Conservation (phyloP, 2,113 vertebrate genomes). For the Crotalus horridus region DNA sequence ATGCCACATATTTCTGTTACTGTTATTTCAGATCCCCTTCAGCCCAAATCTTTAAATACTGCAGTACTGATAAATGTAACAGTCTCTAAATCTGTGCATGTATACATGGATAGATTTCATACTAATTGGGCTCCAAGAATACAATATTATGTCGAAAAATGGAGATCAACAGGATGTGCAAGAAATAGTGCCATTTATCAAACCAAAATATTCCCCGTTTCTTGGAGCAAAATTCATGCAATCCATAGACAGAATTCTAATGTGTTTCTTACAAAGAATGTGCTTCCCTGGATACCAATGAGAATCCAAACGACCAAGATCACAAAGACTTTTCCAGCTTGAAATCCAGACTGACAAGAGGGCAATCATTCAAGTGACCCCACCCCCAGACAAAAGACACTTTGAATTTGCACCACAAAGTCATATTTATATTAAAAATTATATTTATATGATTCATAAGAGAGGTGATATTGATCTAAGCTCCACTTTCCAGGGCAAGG, state of each 20-base stretch:
- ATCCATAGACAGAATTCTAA: background rate
- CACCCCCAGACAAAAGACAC: background rate
- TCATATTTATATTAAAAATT: conserved; percentile 21
- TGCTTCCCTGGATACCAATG: background rate
- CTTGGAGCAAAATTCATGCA: background rate
- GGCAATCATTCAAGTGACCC: conserved; percentile 34
- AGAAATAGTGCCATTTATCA: background rate
- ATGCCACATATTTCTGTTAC: background rate
- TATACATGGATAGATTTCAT: background rate
- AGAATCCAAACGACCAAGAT: background rate
- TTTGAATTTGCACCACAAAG: background rate
- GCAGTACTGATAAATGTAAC: background rate
- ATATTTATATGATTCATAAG: conserved; percentile 31
- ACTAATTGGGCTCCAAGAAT: background rate
- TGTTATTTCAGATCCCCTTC: background rate
- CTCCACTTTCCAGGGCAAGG: background rate
- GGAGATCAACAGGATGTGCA: background rate
- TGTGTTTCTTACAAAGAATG: background rate
- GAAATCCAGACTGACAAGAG: conserved; percentile 32
- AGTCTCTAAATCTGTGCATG: background rate
- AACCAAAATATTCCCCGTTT: background rate
- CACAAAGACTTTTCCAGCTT: background rate
- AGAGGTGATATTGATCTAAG: conserved; percentile 38
- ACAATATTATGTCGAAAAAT: background rate
- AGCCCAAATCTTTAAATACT: background rate